Percentiles rank a stretch among this genome's conserved stretches.
These are phyloP conservation scores for Sandelia bainsii DNA, from an alignment of 2,797 vertebrate species.

Conservation along the genomic window DNA sequence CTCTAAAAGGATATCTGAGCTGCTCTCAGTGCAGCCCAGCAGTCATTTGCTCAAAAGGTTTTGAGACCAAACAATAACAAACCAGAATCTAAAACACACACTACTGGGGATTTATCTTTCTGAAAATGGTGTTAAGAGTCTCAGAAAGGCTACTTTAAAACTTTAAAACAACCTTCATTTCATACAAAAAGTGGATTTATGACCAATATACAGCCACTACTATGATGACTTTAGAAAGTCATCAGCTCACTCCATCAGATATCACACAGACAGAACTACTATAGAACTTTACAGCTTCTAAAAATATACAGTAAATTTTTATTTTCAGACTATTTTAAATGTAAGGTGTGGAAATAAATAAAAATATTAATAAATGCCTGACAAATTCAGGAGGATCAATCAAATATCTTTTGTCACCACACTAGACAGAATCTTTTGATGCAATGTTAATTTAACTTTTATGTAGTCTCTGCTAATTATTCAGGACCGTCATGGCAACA, in stretches of 20 bases:
- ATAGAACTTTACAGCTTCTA: background rate
- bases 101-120: background rate
- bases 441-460: conserved; percentile 31
- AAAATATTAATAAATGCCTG: too few relatives aligned
- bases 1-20: conserved; percentile 22
- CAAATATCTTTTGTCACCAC: conserved; percentile 6
- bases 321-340: background rate
- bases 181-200: background rate
- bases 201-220: background rate
- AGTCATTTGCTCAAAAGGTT: conserved; percentile 4
- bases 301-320: background rate
- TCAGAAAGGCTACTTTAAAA: background rate
- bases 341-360: background rate
- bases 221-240: background rate
- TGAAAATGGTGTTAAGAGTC: background rate
- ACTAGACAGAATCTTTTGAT: conserved; percentile 21
- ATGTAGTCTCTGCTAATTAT: conserved; percentile 27
- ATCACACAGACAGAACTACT: conserved; percentile 16
- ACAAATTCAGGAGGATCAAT: background rate
- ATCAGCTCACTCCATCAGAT: background rate
- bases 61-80: conserved; percentile 7
- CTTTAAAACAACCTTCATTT: background rate
- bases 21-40: conserved; percentile 14
- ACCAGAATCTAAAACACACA: conserved; percentile 2
- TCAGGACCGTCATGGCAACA: conserved; percentile 23